phyloP scores from a whole-genome alignment of 2,888 invertebrate genomes.

The Cheilosia variabilis region DNA sequence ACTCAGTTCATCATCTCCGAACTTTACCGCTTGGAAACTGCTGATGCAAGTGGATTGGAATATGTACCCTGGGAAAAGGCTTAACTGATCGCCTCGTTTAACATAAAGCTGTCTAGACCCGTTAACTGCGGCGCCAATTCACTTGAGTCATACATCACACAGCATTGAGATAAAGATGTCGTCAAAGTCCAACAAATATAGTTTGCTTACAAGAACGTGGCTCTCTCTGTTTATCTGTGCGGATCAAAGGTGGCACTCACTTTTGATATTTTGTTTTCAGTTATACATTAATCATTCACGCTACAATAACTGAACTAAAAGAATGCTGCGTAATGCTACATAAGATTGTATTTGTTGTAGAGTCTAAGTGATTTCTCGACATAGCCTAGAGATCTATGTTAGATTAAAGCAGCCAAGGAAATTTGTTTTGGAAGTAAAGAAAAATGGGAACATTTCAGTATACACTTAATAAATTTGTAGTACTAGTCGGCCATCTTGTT shows the following conservation, averaged over 20 bases:
- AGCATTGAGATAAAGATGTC: neutral
- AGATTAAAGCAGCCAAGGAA: too few relatives aligned
- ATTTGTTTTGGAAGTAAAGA: too few relatives aligned
- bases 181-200: slow-evolving; percentile 31
- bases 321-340: too few relatives aligned
- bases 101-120: slow-evolving; percentile 17
- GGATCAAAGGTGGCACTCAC: neutral
- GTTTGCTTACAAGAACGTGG: too few relatives aligned
- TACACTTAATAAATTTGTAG: too few relatives aligned
- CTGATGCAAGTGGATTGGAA: slow-evolving; percentile 4
- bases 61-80: slow-evolving; percentile 3
- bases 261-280: neutral
- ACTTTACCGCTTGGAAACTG: slow-evolving; percentile 17
- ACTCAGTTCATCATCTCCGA: slow-evolving; percentile 8
- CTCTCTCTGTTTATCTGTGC: neutral
- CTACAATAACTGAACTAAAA: too few relatives aligned
- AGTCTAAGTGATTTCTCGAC: too few relatives aligned
- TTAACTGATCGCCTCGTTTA: neutral
- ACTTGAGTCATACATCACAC: slow-evolving; percentile 15
- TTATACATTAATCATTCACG: neutral
- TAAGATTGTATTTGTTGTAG: too few relatives aligned
- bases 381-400: too few relatives aligned
- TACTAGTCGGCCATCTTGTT: too few relatives aligned
- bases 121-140: slow-evolving; percentile 10
- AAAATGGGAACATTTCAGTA: too few relatives aligned